Conservation (phyloP, 2,888 invertebrate species). For the Alentia gelatinosa region DNA sequence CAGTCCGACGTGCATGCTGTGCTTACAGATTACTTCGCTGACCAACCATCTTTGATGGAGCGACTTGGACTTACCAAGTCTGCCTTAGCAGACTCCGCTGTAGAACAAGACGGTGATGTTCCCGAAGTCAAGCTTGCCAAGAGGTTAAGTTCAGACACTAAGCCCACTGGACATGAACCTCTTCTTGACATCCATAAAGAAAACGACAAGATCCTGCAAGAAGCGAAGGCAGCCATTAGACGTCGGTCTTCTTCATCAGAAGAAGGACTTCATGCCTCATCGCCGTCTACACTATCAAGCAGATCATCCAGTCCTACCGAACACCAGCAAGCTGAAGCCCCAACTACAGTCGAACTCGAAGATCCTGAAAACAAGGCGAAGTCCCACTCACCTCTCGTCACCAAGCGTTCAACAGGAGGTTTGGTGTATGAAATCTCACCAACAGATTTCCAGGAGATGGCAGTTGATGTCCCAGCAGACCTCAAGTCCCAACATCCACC, state of each 20-base stretch:
- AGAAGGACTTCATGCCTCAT: constrained; percentile 1
- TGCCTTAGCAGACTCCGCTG: background rate
- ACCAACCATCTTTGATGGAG: constrained; percentile 46
- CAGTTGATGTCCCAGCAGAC: background rate
- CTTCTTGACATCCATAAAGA: background rate
- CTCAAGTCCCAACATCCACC: background rate
- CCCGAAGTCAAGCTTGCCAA: background rate
- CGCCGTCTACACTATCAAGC: constrained; percentile 25
- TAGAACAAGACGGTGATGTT: background rate
- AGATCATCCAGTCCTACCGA: constrained; percentile 11
- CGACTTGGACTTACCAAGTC: constrained; percentile 2
- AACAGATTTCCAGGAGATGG: constrained; percentile 3
- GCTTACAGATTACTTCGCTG: constrained; percentile 53
- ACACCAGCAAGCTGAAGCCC: background rate
- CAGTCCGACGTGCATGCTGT: constrained; percentile 9
- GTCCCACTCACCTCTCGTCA: constrained; percentile 23
- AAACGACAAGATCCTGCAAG: constrained; percentile 14
- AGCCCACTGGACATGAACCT: background rate
- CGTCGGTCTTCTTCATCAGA: constrained; percentile 9
- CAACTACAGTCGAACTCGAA: background rate
- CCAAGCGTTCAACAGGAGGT: background rate
- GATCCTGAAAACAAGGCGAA: background rate
- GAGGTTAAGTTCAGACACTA: background rate
- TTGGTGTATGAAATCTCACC: background rate
- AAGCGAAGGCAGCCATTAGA: constrained; percentile 24